Evolutionary conservation across 2,888 invertebrate genomes (phyloP).

Genomic region (Pheosia gnoma): DNA sequence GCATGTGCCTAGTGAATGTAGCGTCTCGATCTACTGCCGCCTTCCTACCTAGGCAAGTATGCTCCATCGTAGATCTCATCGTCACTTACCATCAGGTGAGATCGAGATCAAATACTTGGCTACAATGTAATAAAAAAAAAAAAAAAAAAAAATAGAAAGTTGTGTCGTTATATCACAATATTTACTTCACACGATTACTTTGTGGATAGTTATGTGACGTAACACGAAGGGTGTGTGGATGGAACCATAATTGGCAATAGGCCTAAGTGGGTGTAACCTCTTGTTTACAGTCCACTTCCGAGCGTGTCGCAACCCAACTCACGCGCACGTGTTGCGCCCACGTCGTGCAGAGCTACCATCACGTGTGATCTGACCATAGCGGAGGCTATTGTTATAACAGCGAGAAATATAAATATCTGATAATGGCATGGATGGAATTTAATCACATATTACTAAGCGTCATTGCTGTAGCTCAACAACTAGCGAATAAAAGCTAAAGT

Average conservation of each 20-base stretch:
- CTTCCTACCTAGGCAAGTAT: too few relatives aligned
- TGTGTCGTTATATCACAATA: slow-evolving; percentile 14
- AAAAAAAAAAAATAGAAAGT: slow-evolving; percentile 50
- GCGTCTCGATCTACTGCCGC: too few relatives aligned
- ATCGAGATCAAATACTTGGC: too few relatives aligned
- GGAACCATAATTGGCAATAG: slow-evolving; percentile 36
- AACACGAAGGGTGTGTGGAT: slow-evolving; percentile 39
- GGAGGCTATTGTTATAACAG: slow-evolving; percentile 25
- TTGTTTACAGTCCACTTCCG: slow-evolving; percentile 63
- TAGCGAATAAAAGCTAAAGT: too few relatives aligned
- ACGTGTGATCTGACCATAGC: slow-evolving; percentile 33
- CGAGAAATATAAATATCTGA: slow-evolving; percentile 9
- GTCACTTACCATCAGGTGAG: too few relatives aligned
- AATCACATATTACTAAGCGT: too few relatives aligned
- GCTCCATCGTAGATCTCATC: too few relatives aligned
- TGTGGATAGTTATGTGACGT: slow-evolving; percentile 41
- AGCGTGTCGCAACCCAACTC: slow-evolving; percentile 53
- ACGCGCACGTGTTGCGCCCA: slow-evolving; percentile 47
- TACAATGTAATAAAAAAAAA: too few relatives aligned
- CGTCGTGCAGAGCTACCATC: slow-evolving; percentile 33
- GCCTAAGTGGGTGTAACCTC: slow-evolving; percentile 46
- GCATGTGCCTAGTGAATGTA: too few relatives aligned
- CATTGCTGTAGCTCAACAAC: too few relatives aligned
- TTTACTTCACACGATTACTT: slow-evolving; percentile 16
- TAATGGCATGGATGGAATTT: background rate